Evolutionary conservation across 2,113 vertebrate species (phyloP), one percentile per base, ranked within the genome.

Genomic region (Thalassoma bifasciatum): DNA sequence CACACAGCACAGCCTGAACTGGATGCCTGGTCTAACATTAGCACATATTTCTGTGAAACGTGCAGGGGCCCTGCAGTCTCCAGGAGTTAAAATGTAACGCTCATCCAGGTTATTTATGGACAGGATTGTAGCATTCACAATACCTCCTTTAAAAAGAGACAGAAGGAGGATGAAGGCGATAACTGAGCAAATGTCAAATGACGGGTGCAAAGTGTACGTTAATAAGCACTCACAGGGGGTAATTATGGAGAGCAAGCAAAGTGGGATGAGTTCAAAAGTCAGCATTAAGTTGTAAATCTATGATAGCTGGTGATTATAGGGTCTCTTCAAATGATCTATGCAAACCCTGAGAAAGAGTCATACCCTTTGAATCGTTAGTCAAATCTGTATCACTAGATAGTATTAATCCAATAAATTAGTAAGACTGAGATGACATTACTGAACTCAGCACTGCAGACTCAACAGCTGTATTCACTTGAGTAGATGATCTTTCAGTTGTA

Each of bases 11-110:
- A 21, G 47, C 50, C 1, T 8, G 57, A 17, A 58, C 81, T 84
- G 76, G 19, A 87, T 69, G 80, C 47, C 78, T 63, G 75, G 16
- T 61, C 88, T 91, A 90, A 90, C 87, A 82, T 90, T 85, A 89
- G 82, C 80, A 70, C 77, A 88, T 81, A 69, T 68, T 68, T 86
- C 24, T 77, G 83, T 70, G 57, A 57, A 82, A 86, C 69, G 66
- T 60, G 59, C 36, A 59, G 21, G 38, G 64, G 46, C 74, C 54
- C 1, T 1, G 38, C 23, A 36, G 49, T 69, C 74, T 75, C 57
- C 38, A 8, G 16, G 52, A 42, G 50, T 74, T 87, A 75, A 81
- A 84, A 76, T 78, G 10, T 65, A 75, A 83, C 37, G 60, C 46
- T 54, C 9, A 14, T 65, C 58, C 75, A 53, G 16, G 86, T 83